These are phyloP conservation scores for Gracilinanus agilis DNA, from an alignment of 2,113 vertebrate genomes.

Conservation along the genomic window DNA sequence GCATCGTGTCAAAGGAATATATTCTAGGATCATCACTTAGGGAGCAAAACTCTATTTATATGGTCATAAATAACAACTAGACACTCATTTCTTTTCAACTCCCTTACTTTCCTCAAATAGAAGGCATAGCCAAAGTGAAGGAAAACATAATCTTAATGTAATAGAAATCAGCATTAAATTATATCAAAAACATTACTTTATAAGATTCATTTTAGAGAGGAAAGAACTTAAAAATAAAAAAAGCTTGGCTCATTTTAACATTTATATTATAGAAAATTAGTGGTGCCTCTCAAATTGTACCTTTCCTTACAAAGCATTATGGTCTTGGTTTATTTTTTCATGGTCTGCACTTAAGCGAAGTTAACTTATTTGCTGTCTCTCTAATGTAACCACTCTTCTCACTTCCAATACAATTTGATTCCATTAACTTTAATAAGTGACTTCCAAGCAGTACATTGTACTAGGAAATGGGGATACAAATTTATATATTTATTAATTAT, in stretches of 20 bases:
- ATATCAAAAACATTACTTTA: not conserved
- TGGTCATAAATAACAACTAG: not conserved
- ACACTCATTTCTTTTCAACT: not conserved
- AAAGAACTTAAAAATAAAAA: not conserved
- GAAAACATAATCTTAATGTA: not conserved
- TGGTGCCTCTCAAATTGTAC: not conserved
- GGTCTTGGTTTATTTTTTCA: not conserved
- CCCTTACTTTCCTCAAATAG: not conserved
- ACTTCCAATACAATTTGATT: not conserved
- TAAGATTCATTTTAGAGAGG: not conserved
- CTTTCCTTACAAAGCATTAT: not conserved
- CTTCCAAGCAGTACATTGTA: not conserved
- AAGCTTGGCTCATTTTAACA: not conserved
- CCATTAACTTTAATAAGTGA: not conserved
- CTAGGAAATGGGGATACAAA: not conserved
- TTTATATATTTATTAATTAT: too few species aligned
- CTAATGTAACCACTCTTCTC: not conserved
- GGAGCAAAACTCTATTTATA: not conserved
- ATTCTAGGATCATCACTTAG: not conserved
- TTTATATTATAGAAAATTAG: not conserved
- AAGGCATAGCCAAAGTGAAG: conserved; percentile 25
- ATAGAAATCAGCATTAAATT: not conserved
- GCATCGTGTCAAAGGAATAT: not conserved
- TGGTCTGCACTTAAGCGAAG: not conserved
- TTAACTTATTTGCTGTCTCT: not conserved